A percentile compares a stretch with the other conserved stretches of the same genome.
phyloP scores from a whole-genome alignment of 2,888 invertebrate genomes.

The Eupelmus urozonus region DNA sequence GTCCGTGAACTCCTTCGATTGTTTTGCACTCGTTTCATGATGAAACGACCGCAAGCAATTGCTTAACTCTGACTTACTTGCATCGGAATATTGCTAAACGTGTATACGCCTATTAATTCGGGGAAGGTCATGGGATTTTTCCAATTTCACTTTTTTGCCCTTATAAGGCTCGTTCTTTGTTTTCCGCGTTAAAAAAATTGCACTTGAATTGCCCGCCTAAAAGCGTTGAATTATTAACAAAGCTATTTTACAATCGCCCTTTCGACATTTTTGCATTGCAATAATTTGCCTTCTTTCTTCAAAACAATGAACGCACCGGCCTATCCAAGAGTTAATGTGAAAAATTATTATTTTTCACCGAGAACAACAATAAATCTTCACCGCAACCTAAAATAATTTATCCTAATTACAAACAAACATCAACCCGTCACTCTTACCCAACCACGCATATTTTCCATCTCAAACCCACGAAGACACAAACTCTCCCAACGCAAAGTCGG shows the following conservation, averaged over 20 bases:
- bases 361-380: too few relatives aligned
- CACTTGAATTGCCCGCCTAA: not conserved
- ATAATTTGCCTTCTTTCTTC: not conserved
- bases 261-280: not conserved
- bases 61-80: constrained; percentile 18
- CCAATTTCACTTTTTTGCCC: constrained; percentile 35
- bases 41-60: constrained; percentile 30
- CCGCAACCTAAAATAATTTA: too few relatives aligned
- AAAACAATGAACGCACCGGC: too few relatives aligned
- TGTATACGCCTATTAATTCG: constrained; percentile 4
- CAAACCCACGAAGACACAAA: too few relatives aligned
- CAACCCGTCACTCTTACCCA: too few relatives aligned
- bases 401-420: too few relatives aligned
- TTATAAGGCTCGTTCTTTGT: not conserved
- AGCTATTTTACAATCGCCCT: not conserved
- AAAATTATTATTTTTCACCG: too few relatives aligned
- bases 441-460: too few relatives aligned
- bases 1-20: constrained; percentile 54
- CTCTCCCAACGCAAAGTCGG: too few relatives aligned
- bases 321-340: too few relatives aligned
- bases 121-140: constrained; percentile 32
- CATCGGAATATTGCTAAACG: constrained; percentile 32
- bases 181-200: not conserved
- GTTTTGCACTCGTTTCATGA: constrained; percentile 39
- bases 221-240: too few relatives aligned